Evolutionary conservation across 2,888 invertebrate genomes (phyloP).

Genomic region (Epistrophe grossulariae): DNA sequence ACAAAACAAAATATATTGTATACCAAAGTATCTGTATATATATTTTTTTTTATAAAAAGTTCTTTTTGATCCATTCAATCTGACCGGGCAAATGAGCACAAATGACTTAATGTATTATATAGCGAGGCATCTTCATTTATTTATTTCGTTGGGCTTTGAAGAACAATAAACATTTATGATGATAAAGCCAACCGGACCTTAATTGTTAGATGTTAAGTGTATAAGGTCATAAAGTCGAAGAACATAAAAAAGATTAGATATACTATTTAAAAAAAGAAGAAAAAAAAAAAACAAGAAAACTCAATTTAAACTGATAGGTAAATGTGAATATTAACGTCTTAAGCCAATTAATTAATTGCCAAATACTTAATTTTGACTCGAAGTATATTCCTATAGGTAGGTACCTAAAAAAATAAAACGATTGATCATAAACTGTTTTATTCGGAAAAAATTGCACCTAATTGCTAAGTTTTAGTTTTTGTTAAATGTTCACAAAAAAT

Average conservation of each 20-base stretch:
- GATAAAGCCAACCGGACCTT: slow-evolving; percentile 59
- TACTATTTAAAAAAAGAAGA: slow-evolving; percentile 9
- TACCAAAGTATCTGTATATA: background rate
- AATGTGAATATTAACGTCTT: slow-evolving; percentile 42
- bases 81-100: slow-evolving; percentile 56
- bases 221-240: slow-evolving; percentile 47
- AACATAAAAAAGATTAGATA: slow-evolving; percentile 39
- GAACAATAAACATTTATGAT: slow-evolving; percentile 67
- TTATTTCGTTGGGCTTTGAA: slow-evolving; percentile 24
- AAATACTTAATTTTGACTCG: slow-evolving; percentile 31
- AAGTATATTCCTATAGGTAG: background rate
- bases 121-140: slow-evolving; percentile 13
- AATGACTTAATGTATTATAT: slow-evolving; percentile 60
- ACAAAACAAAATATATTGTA: slow-evolving; percentile 1
- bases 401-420: background rate
- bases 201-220: slow-evolving; percentile 66
- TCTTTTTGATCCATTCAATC: slow-evolving; percentile 46
- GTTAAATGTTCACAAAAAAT: background rate
- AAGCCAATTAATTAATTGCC: slow-evolving; percentile 63
- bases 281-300: slow-evolving; percentile 18
- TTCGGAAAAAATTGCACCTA: background rate
- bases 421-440: slow-evolving; percentile 44
- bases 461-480: background rate
- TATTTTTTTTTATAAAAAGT: background rate
- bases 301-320: slow-evolving; percentile 17